Evolutionary conservation across 1,140 invertebrate species (phyloP), one percentile per base, ranked within the genome.

Genomic region (Oryzaephilus surinamensis): DNA sequence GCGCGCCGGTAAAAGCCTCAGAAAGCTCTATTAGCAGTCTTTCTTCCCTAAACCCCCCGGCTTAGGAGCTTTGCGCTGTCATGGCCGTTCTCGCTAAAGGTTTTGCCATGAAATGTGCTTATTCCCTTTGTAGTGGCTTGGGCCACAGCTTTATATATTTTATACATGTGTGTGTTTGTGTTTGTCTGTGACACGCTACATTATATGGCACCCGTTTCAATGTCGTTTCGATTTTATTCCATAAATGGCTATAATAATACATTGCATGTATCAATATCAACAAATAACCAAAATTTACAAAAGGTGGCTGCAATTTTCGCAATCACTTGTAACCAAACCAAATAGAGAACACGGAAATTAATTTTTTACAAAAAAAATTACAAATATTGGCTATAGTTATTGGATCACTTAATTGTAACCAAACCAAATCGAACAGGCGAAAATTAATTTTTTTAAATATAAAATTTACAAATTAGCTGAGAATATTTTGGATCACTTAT

Each of bases 1-100:
- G 54, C 50, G 53, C 49, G 51, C 46, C 46, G 51, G 55, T 60
- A 55, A 61, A 62, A 62, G 60, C 60, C 49, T 47, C 46, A 51
- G 55, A 58, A 61, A 61, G 60, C 60, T 62, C 60, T 62, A 62
- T 62, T 62, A 62, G 60, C 58, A 60, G 60, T 62, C 60, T 61
- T 60, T 62, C 57, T 60, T 62, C 57, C 52, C 55, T 54, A 59
- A 61, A 52, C 50, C 58, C n/a, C n/a, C 52, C 49, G 50, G 57
- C 60, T 60, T 60, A 60, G 51, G 55, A 50, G 58, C 52, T 62
- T 60, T 59, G 48, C 50, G 45, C 53, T 53, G 56, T 61, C 56
- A 59, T 51, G 50, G 50, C 50, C 50, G 50, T 48, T 52, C 48
- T 45, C 52, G 46, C 52, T 52, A 52, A 51, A 52, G 54, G 52